phyloP scores from a whole-genome alignment of 2,113 vertebrate genomes.

The Barnardius zonarius region DNA sequence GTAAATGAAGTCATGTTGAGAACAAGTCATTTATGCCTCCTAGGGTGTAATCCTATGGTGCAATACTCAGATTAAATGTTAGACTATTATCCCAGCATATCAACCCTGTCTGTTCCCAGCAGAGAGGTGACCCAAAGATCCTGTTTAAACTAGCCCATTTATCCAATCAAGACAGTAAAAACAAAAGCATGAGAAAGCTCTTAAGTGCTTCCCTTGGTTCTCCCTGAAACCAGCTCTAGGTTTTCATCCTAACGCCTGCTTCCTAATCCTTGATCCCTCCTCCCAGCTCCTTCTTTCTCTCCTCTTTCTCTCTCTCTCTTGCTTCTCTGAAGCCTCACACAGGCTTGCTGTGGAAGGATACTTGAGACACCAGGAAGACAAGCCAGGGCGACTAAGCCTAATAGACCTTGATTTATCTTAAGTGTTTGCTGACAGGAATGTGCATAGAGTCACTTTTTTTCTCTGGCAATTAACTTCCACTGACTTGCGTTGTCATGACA shows the following conservation, averaged over 20 bases:
- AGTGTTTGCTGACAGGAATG: background rate
- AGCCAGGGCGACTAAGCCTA: background rate
- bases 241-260: background rate
- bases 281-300: background rate
- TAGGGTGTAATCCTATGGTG: constrained; percentile 17
- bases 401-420: background rate
- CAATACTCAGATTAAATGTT: constrained; percentile 16
- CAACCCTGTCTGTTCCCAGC: background rate
- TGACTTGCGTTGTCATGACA: background rate
- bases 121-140: background rate
- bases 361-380: background rate
- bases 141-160: constrained; percentile 46
- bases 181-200: background rate
- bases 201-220: background rate
- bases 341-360: background rate
- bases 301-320: background rate
- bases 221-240: background rate
- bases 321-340: background rate
- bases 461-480: background rate
- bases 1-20: background rate
- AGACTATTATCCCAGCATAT: background rate
- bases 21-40: background rate
- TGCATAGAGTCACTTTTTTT: background rate
- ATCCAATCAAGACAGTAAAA: constrained; percentile 31
- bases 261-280: background rate